Base-by-base conservation (phyloP, 2,888 invertebrate species). In the Octodonta nipae region DNA sequence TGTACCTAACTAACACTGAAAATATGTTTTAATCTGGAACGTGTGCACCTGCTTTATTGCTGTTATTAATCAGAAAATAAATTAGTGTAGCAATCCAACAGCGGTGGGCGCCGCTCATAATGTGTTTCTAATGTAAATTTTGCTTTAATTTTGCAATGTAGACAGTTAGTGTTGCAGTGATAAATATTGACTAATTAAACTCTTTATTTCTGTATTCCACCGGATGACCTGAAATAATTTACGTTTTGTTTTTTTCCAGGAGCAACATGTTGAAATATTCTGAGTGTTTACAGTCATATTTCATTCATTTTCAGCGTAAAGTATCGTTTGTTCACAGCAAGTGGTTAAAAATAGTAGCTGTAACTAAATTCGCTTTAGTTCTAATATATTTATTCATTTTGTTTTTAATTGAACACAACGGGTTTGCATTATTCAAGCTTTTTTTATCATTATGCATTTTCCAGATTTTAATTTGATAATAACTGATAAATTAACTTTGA, bases 11-110 rank as follows among this genome's bases (percentile, higher is more conserved):
- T 27, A 32, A 41, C 43, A 45, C 44, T 44, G 49, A 47, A 50
- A 53, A 49, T 50, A 46, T 46, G 50, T 49, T 55, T 52, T 52
- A 53, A 53, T 54, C 48, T 54, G 44, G 50, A 46, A 42, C 36
- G 46, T 40, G 45, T 50, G 49, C 55, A 55, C 55, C 54, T 55
- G 55, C 51, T 55, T 50, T 50, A 52, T 50, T 49, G 43, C 44
- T 38, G 47, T 45, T 52, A 55, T 54, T 55, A 55, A 55, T 54
- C 52, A 52, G 49, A 42, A 49, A 51, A 53, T 55, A 54, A 54
- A 54, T 55, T 51, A 50, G 49, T 46, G 46, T 43, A 40, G 48
- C 50, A 49, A 44, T 46, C 51, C 44, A 42, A 44, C 47, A 43
- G 44, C 43, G 38, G 45, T 44, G 41, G 39, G 43, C 43, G 42